Evolutionary conservation across 2,888 invertebrate species (phyloP).

Genomic region (Phyllotreta cruciferae): DNA sequence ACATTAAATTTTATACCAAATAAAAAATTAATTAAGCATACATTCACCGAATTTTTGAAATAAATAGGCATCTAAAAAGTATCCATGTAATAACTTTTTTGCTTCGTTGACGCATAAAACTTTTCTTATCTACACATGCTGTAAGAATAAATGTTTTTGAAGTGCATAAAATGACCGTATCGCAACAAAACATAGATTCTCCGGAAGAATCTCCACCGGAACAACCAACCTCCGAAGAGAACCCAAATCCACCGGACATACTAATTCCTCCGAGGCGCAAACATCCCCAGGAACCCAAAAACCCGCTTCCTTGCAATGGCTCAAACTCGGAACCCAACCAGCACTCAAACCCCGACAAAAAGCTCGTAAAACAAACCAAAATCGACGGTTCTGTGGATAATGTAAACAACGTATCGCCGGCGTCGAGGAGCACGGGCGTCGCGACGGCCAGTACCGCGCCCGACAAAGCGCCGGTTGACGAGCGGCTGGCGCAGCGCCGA

Average conservation of each 20-base stretch:
- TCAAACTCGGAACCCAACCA: background rate
- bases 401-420: conserved; percentile 33
- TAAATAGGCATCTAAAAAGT: too few species aligned
- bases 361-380: conserved; percentile 33
- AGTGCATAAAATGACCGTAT: too few species aligned
- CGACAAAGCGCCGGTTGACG: conserved; percentile 44
- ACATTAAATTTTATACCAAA: too few species aligned
- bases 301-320: background rate
- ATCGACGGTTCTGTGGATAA: conserved; percentile 25
- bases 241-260: background rate
- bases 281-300: background rate
- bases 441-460: conserved; percentile 41
- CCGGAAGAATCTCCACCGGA: conserved; percentile 11
- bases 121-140: too few species aligned
- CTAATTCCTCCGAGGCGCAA: conserved; percentile 7
- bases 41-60: too few species aligned
- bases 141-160: too few species aligned
- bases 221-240: conserved; percentile 18
- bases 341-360: conserved; percentile 29
- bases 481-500: conserved; percentile 48
- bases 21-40: too few species aligned
- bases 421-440: conserved; percentile 34
- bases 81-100: too few species aligned
- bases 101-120: too few species aligned
- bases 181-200: conserved; percentile 5